phyloP scores from a whole-genome alignment of 2,797 vertebrate species.

The Esox lucius region DNA sequence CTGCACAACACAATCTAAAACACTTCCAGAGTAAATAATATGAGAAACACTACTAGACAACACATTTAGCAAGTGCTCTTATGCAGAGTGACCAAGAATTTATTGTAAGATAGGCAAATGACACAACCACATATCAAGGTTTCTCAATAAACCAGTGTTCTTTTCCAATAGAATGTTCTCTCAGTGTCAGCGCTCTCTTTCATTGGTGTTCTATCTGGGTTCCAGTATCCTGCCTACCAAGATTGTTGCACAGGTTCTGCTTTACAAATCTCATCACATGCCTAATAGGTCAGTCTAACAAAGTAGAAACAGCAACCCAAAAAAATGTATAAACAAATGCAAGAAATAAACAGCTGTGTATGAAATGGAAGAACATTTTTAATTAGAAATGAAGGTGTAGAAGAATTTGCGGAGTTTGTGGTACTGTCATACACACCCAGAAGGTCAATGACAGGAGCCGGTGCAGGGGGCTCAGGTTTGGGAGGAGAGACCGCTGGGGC shows the following conservation, averaged over 20 bases:
- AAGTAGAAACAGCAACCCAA: neutral
- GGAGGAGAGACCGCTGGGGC: constrained; percentile 82
- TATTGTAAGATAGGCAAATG: too few species aligned
- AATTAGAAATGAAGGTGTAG: neutral
- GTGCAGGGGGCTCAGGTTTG: constrained; percentile 85
- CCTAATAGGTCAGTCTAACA: neutral
- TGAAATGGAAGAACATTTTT: neutral
- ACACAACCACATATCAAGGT: too few species aligned
- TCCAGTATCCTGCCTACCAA: neutral
- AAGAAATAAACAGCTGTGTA: constrained; percentile 6
- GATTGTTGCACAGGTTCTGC: constrained; percentile 6
- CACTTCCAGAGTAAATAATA: neutral
- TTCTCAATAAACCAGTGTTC: too few species aligned
- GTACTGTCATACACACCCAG: constrained; percentile 86
- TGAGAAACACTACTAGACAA: neutral
- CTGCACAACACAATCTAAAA: neutral
- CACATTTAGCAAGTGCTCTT: too few species aligned
- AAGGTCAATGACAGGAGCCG: constrained; percentile 91
- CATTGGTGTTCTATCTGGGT: neutral
- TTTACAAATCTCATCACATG: constrained; percentile 8
- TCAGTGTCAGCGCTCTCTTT: neutral
- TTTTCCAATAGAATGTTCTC: too few species aligned
- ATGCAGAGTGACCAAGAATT: too few species aligned
- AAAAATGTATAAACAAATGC: neutral
- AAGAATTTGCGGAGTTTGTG: constrained; percentile 7